These are phyloP conservation scores for Gyrodactylus bullatarudis DNA, from an alignment of 1,140 invertebrate genomes.

Conservation along the genomic window DNA sequence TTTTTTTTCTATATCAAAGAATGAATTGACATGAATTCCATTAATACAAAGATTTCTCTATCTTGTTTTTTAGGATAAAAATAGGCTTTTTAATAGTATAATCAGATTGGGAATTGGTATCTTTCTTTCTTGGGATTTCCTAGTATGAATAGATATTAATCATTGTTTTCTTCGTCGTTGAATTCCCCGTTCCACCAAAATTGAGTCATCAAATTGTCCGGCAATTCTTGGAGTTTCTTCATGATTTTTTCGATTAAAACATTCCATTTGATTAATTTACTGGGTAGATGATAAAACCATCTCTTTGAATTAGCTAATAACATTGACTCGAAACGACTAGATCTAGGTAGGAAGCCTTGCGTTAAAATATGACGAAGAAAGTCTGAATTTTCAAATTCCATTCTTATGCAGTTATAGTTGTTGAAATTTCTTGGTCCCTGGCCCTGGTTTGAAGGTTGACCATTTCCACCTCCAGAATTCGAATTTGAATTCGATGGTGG, in stretches of 20 bases:
- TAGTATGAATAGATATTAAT: not conserved
- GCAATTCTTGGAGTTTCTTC: not conserved
- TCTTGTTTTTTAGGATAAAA: not conserved
- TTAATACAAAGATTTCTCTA: not conserved
- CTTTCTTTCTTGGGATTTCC: not conserved
- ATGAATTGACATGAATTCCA: no score
- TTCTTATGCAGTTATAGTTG: not conserved
- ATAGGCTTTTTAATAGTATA: not conserved
- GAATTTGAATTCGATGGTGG: not conserved
- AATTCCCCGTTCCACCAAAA: not conserved
- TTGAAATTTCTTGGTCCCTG: not conserved
- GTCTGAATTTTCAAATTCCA: not conserved
- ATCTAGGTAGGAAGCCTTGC: no score
- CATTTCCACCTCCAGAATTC: not conserved
- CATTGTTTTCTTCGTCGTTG: no score
- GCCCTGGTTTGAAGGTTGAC: not conserved
- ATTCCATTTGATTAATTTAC: not conserved
- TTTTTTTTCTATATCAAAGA: no score
- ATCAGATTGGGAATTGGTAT: not conserved
- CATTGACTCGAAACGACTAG: no score
- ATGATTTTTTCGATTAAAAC: not conserved
- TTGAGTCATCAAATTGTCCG: not conserved
- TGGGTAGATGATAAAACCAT: not conserved
- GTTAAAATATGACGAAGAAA: not conserved
- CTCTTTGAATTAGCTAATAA: not conserved